Base-by-base conservation (phyloP, 2,113 vertebrate species). In the Melanerpes formicivorus region DNA sequence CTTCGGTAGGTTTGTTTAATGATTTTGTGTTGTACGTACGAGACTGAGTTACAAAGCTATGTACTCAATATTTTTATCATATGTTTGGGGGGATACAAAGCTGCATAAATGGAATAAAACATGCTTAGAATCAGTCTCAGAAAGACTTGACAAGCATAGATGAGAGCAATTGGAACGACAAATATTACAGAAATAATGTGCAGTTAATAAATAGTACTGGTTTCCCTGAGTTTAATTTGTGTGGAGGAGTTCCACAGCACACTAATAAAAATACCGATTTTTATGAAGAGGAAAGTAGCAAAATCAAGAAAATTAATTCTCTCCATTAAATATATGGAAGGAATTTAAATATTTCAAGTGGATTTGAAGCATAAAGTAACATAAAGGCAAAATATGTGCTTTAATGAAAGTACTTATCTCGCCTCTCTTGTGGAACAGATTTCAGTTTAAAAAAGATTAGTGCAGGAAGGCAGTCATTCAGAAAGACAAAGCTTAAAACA, bases 401-500 rank as follows among this genome's bases (percentile, higher is more conserved):
- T 66, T 66, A 75, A 66, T 74, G 25, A 25, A 69, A 91, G 11
- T 62, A 83, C 18, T 50, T 90, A 13, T 16, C n/a, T 86, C 52
- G 1, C 40, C 18, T 69, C 17, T 92, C 40, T 48, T 80, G 27
- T 85, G 72, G 65, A 91, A 79, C 70, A 26, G 1, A 1, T 59
- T 22, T 56, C 37, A 54, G 19, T 85, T 85, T 67, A 44, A 67
- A 85, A 90, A 74, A 71, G 50, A 84, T 95, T 37, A 93, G 80
- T 54, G 52, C 29, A 56, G 74, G 79, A n/a, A 62, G 62, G 52
- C 37, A 71, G 50, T 64, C 5, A 81, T 90, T 88, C 19, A 54
- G 74, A 83, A 84, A 74, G 21, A 62, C 9, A 81, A 82, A 93
- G 32, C 93, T 94, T 81, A 66, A 55, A 93, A 50, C 54, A 82